Percentiles rank a stretch among this genome's conserved stretches.
Evolutionary conservation across 2,113 vertebrate species (phyloP).

Genomic region (Mirounga angustirostris): DNA sequence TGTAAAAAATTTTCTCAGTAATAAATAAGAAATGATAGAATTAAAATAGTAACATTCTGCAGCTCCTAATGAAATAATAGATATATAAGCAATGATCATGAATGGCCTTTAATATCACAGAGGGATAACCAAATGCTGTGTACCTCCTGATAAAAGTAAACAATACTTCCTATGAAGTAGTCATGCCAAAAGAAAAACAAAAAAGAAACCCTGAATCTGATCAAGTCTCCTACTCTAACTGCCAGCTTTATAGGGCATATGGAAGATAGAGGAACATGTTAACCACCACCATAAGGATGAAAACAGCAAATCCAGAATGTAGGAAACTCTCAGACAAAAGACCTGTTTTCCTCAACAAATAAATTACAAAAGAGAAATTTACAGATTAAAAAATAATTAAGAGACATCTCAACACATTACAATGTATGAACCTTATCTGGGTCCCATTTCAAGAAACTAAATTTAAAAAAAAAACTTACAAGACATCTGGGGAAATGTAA

Average conservation of each 20-base stretch:
- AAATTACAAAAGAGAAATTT: not conserved
- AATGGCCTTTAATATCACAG: not conserved
- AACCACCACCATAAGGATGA: not conserved
- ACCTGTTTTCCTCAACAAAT: slow-evolving; percentile 22
- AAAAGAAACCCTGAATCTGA: not conserved
- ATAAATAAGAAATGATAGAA: not conserved
- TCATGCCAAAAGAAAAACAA: not conserved
- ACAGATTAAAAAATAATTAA: slow-evolving; percentile 1
- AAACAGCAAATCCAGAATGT: not conserved
- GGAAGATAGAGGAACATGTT: not conserved
- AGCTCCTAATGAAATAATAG: not conserved
- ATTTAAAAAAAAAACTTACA: not conserved
- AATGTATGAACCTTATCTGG: not conserved
- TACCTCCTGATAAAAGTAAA: not conserved
- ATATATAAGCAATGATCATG: not conserved
- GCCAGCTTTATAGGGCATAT: not conserved
- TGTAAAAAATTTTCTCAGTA: not conserved
- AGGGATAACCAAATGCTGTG: not conserved
- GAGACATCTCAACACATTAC: not conserved
- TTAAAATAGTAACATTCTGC: not conserved
- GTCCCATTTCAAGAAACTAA: slow-evolving; percentile 22
- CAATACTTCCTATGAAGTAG: not conserved
- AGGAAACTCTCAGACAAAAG: not conserved
- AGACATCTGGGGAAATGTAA: not conserved
- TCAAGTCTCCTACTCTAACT: not conserved